Base-by-base conservation (phyloP, 2,888 invertebrate species). In the Deilephila elpenor region DNA sequence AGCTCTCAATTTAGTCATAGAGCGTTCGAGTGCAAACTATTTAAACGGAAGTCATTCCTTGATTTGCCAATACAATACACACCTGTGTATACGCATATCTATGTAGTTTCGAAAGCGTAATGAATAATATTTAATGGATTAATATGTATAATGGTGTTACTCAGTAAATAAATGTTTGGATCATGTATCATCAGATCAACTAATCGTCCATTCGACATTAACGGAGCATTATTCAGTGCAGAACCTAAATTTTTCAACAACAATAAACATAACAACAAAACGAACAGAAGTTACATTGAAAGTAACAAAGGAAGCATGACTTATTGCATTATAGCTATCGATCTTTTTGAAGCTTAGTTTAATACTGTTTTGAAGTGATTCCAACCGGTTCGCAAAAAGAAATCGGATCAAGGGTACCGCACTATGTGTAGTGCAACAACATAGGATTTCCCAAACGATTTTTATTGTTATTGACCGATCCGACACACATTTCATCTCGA, bases 361-460 rank as follows among this genome's bases (percentile, higher is more conserved):
- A 74, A 73, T 59, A 62, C 61, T 59, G 71, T 77, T 76, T 70
- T 71, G 77, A 79, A 70, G 74, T 79, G 76, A 80, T 78, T 75
- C 77, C 74, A 75, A 78, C 72, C 78, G 74, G 74, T 75, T 79
- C 71, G 74, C 74, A 78, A 80, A 84, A 82, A 79, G 83, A 84
- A 90, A 86, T 77, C 84, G 88, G 91, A 82, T 86, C 90, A 91
- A 91, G 90, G 90, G 86, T 87, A 82, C 78, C 74, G 72, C 77
- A 77, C 71, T 73, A 67, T 51, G 67, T 74, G 73, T 80, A 78
- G 79, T 79, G 75, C 77, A 80, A 80, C 81, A 80, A 80, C 80
- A 80, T 81, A 77, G 82, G 81, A 79, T 84, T 86, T 85, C 78
- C 82, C 83, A 75, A 83, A 82, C 79, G 77, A 82, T 83, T 88